These are phyloP conservation scores for Trichonephila inaurata DNA, from an alignment of 1,140 invertebrate species.

Conservation along the genomic window DNA sequence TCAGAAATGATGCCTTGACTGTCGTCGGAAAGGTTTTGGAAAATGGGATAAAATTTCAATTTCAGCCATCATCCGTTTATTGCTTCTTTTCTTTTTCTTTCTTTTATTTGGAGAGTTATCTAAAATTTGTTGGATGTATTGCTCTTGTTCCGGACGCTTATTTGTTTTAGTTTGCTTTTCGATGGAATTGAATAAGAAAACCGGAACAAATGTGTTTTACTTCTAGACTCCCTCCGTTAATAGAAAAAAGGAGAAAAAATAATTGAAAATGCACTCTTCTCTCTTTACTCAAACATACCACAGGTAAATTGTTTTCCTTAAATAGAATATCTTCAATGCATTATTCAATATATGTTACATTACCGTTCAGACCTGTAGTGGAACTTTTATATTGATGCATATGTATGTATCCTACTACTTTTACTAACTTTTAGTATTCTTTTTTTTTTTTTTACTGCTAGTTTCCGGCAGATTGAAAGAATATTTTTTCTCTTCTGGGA, in stretches of 20 bases:
- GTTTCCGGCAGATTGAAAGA: no score
- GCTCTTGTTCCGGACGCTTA: background rate
- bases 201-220: background rate
- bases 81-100: background rate
- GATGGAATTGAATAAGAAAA: background rate
- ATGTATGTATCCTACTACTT: no score
- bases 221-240: background rate
- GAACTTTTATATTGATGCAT: no score
- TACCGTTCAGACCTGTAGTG: background rate
- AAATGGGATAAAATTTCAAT: conserved; percentile 4
- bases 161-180: background rate
- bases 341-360: background rate
- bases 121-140: background rate
- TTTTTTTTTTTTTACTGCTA: no score
- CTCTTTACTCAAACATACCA: background rate
- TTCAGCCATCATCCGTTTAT: background rate
- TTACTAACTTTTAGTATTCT: no score
- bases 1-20: background rate
- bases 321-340: background rate
- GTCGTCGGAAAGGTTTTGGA: background rate
- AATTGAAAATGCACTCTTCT: background rate
- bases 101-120: background rate
- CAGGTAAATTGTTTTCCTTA: background rate
- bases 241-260: background rate
- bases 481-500: no score